Conservation (phyloP, 1,140 invertebrate species). For the Drosophila paulistorum region DNA sequence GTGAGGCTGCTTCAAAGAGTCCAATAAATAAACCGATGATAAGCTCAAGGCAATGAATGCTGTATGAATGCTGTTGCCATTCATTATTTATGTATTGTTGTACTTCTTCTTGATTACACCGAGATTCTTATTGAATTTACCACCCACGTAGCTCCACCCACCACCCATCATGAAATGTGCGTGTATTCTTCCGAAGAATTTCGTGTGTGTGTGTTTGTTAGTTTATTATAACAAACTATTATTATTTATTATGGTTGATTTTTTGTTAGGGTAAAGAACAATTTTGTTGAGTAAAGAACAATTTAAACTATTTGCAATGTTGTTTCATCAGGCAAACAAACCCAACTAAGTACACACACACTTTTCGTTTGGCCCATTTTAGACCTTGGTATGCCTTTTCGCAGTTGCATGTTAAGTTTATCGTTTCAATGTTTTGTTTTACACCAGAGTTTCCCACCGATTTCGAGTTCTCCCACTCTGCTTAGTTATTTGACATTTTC, state of each 20-base stretch:
- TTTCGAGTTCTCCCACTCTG: neutral
- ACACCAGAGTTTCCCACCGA: neutral
- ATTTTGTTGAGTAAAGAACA: conserved; percentile 65
- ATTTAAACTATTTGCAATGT: conserved; percentile 51
- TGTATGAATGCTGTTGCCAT: conserved; percentile 46
- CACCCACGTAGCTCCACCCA: too few species aligned
- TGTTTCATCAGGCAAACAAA: conserved; percentile 47
- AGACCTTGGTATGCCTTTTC: conserved; percentile 39
- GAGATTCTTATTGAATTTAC: conserved; percentile 63
- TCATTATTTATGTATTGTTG: conserved; percentile 79
- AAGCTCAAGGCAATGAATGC: conserved; percentile 59
- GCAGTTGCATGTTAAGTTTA: conserved; percentile 66
- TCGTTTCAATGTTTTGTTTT: conserved; percentile 24
- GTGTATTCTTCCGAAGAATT: conserved; percentile 2
- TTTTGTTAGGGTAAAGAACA: conserved; percentile 52
- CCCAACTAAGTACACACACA: conserved; percentile 27
- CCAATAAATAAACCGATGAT: conserved; percentile 76
- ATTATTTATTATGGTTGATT: conserved; percentile 42
- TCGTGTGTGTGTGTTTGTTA: conserved; percentile 38
- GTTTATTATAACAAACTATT: conserved; percentile 42
- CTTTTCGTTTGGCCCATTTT: conserved; percentile 5
- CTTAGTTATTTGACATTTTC: conserved; percentile 43
- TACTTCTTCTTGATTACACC: conserved; percentile 63
- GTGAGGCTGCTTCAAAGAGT: conserved; percentile 11
- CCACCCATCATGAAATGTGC: too few species aligned